Conservation (phyloP, 1,140 invertebrate species). For the Triops longicaudatus region DNA sequence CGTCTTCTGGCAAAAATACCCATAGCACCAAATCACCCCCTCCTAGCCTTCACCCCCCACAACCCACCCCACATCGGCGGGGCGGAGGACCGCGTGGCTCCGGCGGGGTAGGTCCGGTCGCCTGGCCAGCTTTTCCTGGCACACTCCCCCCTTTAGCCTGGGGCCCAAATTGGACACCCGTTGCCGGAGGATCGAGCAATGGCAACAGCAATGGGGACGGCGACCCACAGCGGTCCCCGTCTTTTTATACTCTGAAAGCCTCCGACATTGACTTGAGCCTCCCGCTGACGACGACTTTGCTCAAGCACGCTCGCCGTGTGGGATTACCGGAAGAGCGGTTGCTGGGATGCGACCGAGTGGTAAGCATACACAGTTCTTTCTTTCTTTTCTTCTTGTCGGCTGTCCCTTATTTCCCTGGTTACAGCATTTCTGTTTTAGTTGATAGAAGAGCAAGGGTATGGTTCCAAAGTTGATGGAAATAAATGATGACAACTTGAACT, state of each 20-base stretch:
- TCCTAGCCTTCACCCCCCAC: constrained; percentile 45
- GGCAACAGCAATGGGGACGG: constrained; percentile 34
- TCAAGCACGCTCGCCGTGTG: constrained; percentile 50
- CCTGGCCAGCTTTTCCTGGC: constrained; percentile 14
- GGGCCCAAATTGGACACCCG: constrained; percentile 33
- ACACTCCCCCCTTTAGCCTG: constrained; percentile 16
- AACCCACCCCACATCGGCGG: constrained; percentile 33
- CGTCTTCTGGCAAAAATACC: constrained; percentile 12
- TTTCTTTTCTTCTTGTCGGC: background rate
- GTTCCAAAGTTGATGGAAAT: too few relatives aligned
- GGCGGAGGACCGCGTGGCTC: constrained; percentile 17
- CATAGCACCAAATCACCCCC: constrained; percentile 39
- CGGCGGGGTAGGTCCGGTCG: constrained; percentile 17
- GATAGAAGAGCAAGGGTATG: too few relatives aligned
- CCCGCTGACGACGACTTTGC: constrained; percentile 74
- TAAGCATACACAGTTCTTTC: constrained; percentile 12
- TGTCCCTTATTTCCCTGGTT: too few relatives aligned
- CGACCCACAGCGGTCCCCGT: constrained; percentile 14
- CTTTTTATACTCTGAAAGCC: constrained; percentile 30
- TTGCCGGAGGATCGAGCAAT: constrained; percentile 31
- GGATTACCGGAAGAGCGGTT: constrained; percentile 29
- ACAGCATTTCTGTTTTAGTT: too few relatives aligned
- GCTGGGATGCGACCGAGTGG: constrained; percentile 22
- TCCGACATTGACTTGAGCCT: constrained; percentile 62
- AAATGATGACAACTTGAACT: too few relatives aligned